Percentiles rank a stretch among this genome's conserved stretches.
phyloP scores from a whole-genome alignment of 37 sponge, comb jelly and placozoan genomes.

The Chondrosia reniformis region DNA sequence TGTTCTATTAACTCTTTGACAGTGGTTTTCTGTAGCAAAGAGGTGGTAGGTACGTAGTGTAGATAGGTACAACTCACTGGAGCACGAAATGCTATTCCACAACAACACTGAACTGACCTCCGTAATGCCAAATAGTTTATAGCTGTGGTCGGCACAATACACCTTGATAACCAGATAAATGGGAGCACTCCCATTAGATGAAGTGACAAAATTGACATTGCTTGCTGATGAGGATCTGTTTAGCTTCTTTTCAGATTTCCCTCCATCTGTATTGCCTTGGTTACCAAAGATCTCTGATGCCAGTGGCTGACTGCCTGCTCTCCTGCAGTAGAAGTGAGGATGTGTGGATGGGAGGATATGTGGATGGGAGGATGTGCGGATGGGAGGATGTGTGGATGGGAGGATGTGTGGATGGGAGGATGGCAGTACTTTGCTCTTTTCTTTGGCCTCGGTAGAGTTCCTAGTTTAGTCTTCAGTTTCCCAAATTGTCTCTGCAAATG shows the following conservation, averaged over 20 bases:
- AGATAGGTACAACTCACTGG: neutral
- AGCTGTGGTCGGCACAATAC: slow-evolving; percentile 66
- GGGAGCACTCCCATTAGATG: neutral
- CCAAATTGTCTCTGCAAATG: neutral
- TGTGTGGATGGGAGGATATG: neutral
- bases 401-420: neutral
- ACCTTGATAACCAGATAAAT: slow-evolving; percentile 67
- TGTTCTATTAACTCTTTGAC: slow-evolving; percentile 47
- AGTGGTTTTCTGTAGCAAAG: slow-evolving; percentile 35
- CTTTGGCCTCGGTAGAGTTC: slow-evolving; percentile 8
- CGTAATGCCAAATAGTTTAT: slow-evolving; percentile 63
- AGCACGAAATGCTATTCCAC: no score
- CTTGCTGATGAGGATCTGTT: neutral
- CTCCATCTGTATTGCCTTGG: neutral
- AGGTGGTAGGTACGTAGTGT: neutral
- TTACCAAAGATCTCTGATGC: neutral
- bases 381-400: neutral
- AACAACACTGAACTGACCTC: no score
- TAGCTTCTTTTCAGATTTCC: neutral
- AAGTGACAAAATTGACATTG: neutral
- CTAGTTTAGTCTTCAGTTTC: slow-evolving; percentile 7
- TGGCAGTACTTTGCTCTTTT: neutral
- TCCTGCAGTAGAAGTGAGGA: neutral
- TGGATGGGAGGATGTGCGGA: neutral
- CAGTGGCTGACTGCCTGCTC: slow-evolving; percentile 1